These are phyloP conservation scores for Origma solitaria DNA, from an alignment of 2,113 vertebrate genomes.

Conservation along the genomic window DNA sequence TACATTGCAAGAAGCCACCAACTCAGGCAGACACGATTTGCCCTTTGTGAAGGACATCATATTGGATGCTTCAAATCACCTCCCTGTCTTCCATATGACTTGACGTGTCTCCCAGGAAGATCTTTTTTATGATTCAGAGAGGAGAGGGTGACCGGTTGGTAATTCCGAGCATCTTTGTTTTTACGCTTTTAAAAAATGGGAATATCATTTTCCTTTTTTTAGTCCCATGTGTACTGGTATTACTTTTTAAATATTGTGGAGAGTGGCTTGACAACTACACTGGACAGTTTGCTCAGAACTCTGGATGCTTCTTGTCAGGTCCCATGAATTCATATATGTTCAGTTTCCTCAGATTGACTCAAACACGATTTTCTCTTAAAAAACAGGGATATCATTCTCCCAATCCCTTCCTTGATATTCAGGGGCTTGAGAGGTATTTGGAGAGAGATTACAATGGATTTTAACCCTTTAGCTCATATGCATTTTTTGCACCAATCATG, in stretches of 20 bases:
- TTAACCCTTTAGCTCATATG: accelerated
- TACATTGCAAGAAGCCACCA: neutral
- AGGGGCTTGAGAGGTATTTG: neutral
- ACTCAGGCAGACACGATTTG: neutral
- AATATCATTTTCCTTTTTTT: neutral
- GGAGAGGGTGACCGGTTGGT: accelerated
- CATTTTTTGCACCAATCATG: neutral
- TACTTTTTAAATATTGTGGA: neutral
- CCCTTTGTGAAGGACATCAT: neutral
- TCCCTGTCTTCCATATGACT: neutral
- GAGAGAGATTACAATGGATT: neutral
- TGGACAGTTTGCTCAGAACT: neutral
- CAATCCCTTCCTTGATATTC: neutral
- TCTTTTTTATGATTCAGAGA: neutral
- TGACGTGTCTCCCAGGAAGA: neutral
- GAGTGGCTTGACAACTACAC: neutral
- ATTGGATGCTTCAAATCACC: neutral
- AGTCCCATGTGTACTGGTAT: neutral
- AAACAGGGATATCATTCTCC: neutral
- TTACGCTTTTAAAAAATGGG: neutral
- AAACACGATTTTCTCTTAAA: neutral
- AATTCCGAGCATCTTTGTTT: neutral
- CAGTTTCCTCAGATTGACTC: neutral
- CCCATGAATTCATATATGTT: neutral
- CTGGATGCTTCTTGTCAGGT: neutral